Evolutionary conservation across 2,888 invertebrate species (phyloP).

Genomic region (Auanema sp.): DNA sequence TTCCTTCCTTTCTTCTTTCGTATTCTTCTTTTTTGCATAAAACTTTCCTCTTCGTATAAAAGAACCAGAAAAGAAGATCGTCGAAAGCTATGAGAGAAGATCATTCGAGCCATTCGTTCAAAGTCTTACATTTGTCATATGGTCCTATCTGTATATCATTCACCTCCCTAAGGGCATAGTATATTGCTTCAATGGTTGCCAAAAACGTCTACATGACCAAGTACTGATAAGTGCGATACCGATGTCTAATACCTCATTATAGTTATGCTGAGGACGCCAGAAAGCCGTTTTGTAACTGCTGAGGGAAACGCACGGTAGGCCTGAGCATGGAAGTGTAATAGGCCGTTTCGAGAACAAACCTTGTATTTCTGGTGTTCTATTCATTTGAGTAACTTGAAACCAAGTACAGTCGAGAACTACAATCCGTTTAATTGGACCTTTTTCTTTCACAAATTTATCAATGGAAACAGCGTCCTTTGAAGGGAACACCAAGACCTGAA

Average conservation of each 20-base stretch:
- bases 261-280: conserved; percentile 66
- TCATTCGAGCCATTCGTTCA: background rate
- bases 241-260: conserved; percentile 25
- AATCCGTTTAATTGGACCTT: conserved; percentile 43
- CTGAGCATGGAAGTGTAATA: conserved; percentile 18
- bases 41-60: conserved; percentile 43
- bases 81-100: conserved; percentile 41
- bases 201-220: conserved; percentile 54
- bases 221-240: background rate
- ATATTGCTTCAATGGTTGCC: conserved; percentile 69
- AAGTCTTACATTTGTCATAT: conserved; percentile 21
- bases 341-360: conserved; percentile 25
- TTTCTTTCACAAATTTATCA: conserved; percentile 45
- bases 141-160: conserved; percentile 27
- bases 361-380: conserved; percentile 47
- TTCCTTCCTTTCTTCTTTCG: background rate
- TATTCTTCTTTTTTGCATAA: conserved; percentile 26
- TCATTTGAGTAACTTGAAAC: conserved; percentile 57
- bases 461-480: conserved; percentile 41
- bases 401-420: conserved; percentile 62
- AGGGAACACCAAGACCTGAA: conserved; percentile 51
- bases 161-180: conserved; percentile 58
- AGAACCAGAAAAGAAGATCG: conserved; percentile 60
- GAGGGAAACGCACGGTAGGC: conserved; percentile 65
- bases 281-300: conserved; percentile 65